Evolutionary conservation across 2,797 vertebrate genomes (phyloP), one percentile per base, ranked within the genome.

Genomic region (Babyrousa celebensis): DNA sequence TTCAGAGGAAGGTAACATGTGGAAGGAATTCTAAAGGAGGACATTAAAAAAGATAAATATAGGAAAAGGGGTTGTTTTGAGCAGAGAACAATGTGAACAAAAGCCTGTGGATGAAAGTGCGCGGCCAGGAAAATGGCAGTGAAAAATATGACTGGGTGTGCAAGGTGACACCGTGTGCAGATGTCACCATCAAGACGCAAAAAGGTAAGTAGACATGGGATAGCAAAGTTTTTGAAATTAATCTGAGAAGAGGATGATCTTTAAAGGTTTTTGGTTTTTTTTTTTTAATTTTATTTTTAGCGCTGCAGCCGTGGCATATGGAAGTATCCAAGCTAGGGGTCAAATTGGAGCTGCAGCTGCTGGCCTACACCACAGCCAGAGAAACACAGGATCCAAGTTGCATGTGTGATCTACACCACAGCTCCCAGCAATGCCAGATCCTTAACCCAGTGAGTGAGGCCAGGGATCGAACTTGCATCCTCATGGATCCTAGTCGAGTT

Each of bases 221-320:
- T 74, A 52, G 65, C 25, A 91, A 92, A 67, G 82, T 27, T 65
- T 90, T 92, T 91, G 77, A 82, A 93, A 89, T 85, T 93, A 87
- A 43, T 89, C 15, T 87, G 56, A 36, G 23, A 70, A 87, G 68
- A 83, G 89, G 27, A 72, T 75, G 60, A 94, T 63, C 56, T 52
- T 85, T 74, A 54, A 74, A 78, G 21, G 17, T 54, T 96, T 96
- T 65, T 11, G 87, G 79, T 9, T 48, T 6, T 48, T 48, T 48
- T 48, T 6, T 48, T 48, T 48, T 48, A 36, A 36, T 48, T 48
- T 48, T 10, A 48, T 48, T 48, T 48, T 48, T 48, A 48, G 43
- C 6, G 43, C 43, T 48, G 43, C 9, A 48, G 6, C 43, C 43
- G 43, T 48, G 43, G 43, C 43, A 48, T 48, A 48, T 48, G 43